Conservation (phyloP, 2,797 vertebrate genomes). For the Basileuterus tristriatus region DNA sequence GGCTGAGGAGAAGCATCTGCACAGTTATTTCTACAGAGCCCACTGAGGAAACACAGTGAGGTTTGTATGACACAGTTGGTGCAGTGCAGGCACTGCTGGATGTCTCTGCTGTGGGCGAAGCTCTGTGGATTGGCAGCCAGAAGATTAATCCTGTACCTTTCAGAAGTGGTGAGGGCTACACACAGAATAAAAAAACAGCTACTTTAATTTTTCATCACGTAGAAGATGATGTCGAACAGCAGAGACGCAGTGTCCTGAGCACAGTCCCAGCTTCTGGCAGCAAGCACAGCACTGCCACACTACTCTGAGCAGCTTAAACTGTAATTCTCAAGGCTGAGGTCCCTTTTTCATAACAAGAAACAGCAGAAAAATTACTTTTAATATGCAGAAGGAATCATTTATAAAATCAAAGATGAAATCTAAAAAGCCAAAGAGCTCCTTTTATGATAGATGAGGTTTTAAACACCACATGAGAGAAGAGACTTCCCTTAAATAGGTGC, state of each 20-base stretch:
- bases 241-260: constrained; percentile 30
- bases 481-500: constrained; percentile 12
- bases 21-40: not conserved
- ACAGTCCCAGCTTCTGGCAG: constrained; percentile 36
- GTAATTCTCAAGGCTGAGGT: not conserved
- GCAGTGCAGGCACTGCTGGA: not conserved
- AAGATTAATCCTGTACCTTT: constrained; percentile 29
- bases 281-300: not conserved
- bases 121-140: not conserved
- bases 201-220: constrained; percentile 61
- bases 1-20: not conserved
- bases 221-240: not conserved
- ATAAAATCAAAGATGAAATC: not conserved
- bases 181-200: not conserved
- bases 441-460: not conserved
- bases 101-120: not conserved
- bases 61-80: not conserved
- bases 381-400: not conserved
- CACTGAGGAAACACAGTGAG: not conserved
- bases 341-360: not conserved
- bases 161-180: not conserved
- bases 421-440: not conserved
- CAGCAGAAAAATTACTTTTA: not conserved
- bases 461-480: not conserved
- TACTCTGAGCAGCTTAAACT: not conserved